Evolutionary conservation across 2,888 invertebrate genomes (phyloP).

Genomic region (Chesias legatella): DNA sequence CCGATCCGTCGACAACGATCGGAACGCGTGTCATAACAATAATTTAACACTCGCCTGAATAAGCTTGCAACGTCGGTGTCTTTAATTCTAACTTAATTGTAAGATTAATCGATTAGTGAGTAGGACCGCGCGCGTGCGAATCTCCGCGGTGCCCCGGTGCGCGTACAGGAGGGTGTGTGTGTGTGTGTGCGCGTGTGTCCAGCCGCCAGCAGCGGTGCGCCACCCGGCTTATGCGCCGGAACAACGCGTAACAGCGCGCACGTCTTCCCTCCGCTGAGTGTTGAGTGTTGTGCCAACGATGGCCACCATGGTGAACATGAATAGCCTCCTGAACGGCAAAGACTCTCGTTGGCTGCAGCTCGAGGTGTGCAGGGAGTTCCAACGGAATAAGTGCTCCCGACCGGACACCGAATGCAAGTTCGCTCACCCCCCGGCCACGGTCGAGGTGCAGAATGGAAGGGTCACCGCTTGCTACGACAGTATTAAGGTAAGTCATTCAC

Average conservation of each 20-base stretch:
- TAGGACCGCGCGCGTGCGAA: conserved; percentile 47
- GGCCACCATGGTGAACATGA: conserved; percentile 97
- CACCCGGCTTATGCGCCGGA: conserved; percentile 74
- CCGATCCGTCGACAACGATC: conserved; percentile 76
- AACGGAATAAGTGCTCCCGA: conserved; percentile 99
- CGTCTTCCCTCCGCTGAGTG: conserved; percentile 53
- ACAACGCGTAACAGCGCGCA: conserved; percentile 71
- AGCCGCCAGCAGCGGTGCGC: conserved; percentile 57
- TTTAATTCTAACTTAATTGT: conserved; percentile 74
- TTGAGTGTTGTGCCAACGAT: conserved; percentile 69
- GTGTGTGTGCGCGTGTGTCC: conserved; percentile 47
- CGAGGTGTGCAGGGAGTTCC: conserved; percentile 99
- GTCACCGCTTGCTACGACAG: conserved; percentile 99
- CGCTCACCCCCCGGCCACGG: conserved; percentile 99
- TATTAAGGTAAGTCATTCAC: conserved; percentile 94
- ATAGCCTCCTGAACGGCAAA: conserved; percentile 98
- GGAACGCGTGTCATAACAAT: conserved; percentile 76
- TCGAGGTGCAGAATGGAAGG: conserved; percentile 99
- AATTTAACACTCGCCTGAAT: conserved; percentile 77
- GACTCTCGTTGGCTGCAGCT: conserved; percentile 99
- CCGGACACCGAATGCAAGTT: conserved; percentile 99
- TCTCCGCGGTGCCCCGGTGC: conserved; percentile 46
- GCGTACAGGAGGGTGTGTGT: conserved; percentile 63
- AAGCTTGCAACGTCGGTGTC: conserved; percentile 80
- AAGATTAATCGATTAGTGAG: conserved; percentile 69